phyloP scores from a whole-genome alignment of 1,140 invertebrate genomes.

The Diplogasteroides magnus region DNA sequence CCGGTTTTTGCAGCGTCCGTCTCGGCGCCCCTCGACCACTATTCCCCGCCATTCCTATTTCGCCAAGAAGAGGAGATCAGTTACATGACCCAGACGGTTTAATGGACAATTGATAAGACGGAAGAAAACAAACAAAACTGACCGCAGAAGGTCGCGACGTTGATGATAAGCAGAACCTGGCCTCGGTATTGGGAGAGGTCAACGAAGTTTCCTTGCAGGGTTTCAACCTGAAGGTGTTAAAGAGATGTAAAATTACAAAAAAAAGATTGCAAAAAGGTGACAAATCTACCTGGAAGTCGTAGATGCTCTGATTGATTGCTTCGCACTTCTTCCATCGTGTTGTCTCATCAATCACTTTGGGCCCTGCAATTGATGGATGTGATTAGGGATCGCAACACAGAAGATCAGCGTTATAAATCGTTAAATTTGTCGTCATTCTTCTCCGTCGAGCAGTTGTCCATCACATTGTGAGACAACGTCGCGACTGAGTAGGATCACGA shows the following conservation, averaged over 20 bases:
- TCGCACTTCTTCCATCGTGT: conserved; percentile 52
- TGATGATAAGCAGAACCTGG: conserved; percentile 58
- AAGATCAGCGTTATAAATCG: too few species aligned
- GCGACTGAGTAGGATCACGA: too few species aligned
- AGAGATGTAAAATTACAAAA: background rate
- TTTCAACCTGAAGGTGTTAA: conserved; percentile 26
- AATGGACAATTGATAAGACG: background rate
- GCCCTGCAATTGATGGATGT: conserved; percentile 32
- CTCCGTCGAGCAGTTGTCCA: too few species aligned
- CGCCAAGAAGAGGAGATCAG: too few species aligned
- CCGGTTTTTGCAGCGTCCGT: too few species aligned
- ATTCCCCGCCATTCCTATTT: too few species aligned
- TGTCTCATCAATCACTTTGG: conserved; percentile 54
- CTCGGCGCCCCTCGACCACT: too few species aligned
- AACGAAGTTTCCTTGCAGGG: conserved; percentile 49
- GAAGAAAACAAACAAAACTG: conserved; percentile 13
- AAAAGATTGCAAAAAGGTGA: conserved; percentile 36
- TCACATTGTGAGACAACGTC: too few species aligned
- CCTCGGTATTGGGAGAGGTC: conserved; percentile 55
- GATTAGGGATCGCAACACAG: too few species aligned
- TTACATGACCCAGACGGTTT: too few species aligned
- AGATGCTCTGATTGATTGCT: conserved; percentile 44
- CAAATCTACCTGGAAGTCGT: conserved; percentile 43
- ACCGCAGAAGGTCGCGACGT: conserved; percentile 59
- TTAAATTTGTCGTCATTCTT: too few species aligned